Evolutionary conservation across 2,797 vertebrate genomes (phyloP).

Genomic region (Anisognathus igniventris): DNA sequence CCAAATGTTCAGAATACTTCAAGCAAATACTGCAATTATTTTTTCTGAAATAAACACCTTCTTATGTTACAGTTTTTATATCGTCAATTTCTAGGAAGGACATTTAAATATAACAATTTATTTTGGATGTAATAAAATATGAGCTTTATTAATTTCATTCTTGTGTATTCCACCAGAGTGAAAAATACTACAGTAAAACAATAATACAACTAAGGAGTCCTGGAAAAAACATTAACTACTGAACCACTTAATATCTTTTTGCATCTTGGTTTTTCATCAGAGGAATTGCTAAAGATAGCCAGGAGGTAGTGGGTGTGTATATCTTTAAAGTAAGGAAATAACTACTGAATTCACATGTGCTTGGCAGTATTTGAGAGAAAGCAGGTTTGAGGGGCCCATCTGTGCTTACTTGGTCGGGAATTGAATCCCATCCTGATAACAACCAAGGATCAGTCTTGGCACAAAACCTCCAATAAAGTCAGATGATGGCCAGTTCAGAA

Average conservation of each 20-base stretch:
- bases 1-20: conserved; percentile 57
- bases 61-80: conserved; percentile 64
- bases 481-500: not conserved
- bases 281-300: conserved; percentile 31
- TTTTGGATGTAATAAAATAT: conserved; percentile 63
- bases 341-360: conserved; percentile 32
- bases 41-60: conserved; percentile 68
- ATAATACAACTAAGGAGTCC: conserved; percentile 4
- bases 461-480: not conserved
- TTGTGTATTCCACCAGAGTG: conserved; percentile 52
- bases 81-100: conserved; percentile 51
- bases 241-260: conserved; percentile 43
- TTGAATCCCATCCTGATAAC: not conserved
- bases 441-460: not conserved
- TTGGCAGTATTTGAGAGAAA: not conserved
- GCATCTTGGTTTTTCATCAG: conserved; percentile 63
- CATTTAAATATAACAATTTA: conserved; percentile 66
- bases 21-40: conserved; percentile 64
- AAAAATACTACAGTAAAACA: conserved; percentile 61
- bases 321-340: conserved; percentile 52
- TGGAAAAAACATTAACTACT: conserved; percentile 61
- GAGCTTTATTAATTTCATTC: conserved; percentile 64
- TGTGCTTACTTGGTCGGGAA: not conserved
- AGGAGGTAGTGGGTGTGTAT: conserved; percentile 22
- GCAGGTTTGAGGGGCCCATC: conserved; percentile 28